phyloP scores from a whole-genome alignment of 2,113 vertebrate species.

The Acrocephalus arundinaceus region DNA sequence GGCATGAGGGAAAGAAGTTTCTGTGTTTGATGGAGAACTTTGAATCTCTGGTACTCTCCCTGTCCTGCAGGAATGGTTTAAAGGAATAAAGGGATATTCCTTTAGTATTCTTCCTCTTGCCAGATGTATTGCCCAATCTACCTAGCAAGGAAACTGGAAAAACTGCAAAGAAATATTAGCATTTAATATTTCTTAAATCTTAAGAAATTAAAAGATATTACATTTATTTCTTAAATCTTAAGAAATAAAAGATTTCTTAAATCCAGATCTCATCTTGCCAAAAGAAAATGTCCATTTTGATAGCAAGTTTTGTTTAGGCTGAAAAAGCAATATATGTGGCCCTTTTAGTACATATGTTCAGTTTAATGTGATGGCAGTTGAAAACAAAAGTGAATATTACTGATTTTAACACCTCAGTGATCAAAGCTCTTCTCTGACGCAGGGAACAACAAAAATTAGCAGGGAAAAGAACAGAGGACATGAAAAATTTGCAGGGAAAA shows the following conservation, averaged over 20 bases:
- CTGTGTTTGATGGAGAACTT: background rate
- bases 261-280: background rate
- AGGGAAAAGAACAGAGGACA: background rate
- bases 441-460: background rate
- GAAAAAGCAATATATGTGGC: background rate
- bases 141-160: background rate
- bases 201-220: too few relatives aligned
- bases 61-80: background rate
- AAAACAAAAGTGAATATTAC: background rate
- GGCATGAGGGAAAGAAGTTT: background rate
- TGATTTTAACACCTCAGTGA: slow-evolving; percentile 23
- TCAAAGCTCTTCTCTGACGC: background rate
- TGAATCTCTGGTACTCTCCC: background rate
- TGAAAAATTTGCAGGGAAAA: background rate
- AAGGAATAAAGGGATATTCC: background rate
- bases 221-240: background rate
- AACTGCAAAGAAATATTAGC: background rate
- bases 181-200: background rate
- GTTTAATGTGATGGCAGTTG: background rate
- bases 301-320: background rate
- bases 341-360: background rate
- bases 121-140: background rate
- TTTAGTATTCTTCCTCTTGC: background rate
- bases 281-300: background rate
- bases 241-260: background rate